Evolutionary conservation across 2,113 vertebrate species (phyloP).

Genomic region (Prunella himalayana): DNA sequence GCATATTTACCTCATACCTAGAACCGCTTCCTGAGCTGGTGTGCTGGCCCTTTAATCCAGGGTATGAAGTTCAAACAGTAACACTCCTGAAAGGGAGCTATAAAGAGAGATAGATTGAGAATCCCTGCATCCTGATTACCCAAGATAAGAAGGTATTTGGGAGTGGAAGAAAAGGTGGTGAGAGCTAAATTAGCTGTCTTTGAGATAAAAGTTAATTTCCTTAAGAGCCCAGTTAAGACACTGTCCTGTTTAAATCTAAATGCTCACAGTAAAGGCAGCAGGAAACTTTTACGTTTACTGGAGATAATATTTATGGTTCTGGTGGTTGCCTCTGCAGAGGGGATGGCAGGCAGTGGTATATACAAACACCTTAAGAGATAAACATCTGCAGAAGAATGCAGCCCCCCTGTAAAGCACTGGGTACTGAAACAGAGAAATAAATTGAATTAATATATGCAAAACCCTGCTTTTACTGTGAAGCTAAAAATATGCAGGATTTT

Average conservation of each 20-base stretch:
- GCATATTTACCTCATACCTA: constrained; percentile 49
- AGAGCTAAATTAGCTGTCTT: constrained; percentile 43
- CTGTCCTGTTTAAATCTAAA: neutral
- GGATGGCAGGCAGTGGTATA: neutral
- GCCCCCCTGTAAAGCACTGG: neutral
- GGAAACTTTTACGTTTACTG: neutral
- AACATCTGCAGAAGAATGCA: neutral
- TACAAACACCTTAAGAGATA: constrained; percentile 32
- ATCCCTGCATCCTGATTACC: constrained; percentile 64
- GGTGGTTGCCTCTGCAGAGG: neutral
- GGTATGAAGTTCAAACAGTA: constrained; percentile 58
- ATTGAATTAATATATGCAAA: neutral
- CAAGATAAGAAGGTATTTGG: constrained; percentile 60
- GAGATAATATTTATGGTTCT: constrained; percentile 19
- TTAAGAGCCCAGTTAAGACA: neutral
- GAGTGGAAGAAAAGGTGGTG: constrained; percentile 40
- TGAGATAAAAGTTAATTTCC: constrained; percentile 45
- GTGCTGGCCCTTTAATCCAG: constrained; percentile 27
- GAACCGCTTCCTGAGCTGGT: constrained; percentile 43
- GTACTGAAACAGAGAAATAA: neutral
- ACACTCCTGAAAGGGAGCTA: constrained; percentile 23
- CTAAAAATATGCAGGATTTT: constrained; percentile 19
- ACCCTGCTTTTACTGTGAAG: neutral
- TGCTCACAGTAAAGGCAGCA: neutral
- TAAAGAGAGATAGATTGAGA: constrained; percentile 33